A percentile compares a stretch with the other conserved stretches of the same genome.
Conservation (phyloP, 2,797 vertebrate species). For the Psittacula derbiana region DNA sequence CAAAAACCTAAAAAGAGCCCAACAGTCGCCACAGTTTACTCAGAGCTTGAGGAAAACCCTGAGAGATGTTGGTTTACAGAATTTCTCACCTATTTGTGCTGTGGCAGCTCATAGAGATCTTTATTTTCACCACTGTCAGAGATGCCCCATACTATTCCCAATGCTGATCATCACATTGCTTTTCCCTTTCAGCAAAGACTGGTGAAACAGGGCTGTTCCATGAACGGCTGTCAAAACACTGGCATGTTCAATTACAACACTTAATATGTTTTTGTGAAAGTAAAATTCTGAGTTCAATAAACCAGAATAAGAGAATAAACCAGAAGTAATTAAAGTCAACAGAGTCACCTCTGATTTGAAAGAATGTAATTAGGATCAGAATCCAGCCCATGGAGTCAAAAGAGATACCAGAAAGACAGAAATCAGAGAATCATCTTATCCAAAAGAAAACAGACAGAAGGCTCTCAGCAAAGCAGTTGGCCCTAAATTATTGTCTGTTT, state of each 20-base stretch:
- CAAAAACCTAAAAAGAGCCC: not conserved
- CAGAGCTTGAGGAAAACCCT: not conserved
- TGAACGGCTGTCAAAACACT: constrained; percentile 41
- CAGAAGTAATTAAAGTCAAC: not conserved
- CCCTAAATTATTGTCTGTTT: not conserved
- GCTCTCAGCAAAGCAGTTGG: not conserved
- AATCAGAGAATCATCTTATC: not conserved
- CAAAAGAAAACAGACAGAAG: not conserved
- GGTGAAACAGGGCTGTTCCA: not conserved
- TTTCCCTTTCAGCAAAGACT: not conserved
- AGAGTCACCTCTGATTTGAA: not conserved
- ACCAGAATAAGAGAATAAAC: not conserved
- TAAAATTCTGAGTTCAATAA: not conserved
- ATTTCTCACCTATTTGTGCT: not conserved
- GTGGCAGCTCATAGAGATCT: not conserved
- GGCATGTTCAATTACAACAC: constrained; percentile 22
- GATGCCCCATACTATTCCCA: not conserved
- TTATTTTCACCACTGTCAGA: not conserved
- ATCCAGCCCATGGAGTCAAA: not conserved
- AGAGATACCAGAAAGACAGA: not conserved
- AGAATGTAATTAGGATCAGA: not conserved
- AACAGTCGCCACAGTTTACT: not conserved
- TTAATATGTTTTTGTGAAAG: constrained; percentile 15
- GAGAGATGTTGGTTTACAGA: not conserved
- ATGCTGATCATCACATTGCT: not conserved